These are phyloP conservation scores for Oceanodroma tethys DNA, from an alignment of 2,113 vertebrate species.

Conservation along the genomic window DNA sequence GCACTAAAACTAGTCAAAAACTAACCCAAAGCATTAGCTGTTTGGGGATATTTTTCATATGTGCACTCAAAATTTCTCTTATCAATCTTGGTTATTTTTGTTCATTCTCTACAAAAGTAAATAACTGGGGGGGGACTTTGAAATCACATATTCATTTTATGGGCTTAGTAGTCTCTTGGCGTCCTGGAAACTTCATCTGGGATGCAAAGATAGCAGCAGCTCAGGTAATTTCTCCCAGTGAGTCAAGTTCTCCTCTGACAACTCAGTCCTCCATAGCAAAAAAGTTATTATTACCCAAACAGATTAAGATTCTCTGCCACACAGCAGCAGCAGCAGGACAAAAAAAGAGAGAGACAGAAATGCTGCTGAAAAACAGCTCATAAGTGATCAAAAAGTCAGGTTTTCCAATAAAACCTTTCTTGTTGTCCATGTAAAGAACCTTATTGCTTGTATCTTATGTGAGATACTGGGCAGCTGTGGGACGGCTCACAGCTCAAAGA, in stretches of 20 bases:
- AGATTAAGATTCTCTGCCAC: background rate
- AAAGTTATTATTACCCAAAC: background rate
- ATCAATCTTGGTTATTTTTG: background rate
- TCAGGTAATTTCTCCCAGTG: background rate
- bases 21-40: background rate
- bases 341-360: background rate
- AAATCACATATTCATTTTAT: background rate
- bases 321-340: rapidly evolving
- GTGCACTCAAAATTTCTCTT: background rate
- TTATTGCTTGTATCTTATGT: background rate
- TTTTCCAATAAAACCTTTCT: background rate
- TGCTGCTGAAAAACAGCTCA: background rate
- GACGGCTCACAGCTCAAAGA: background rate
- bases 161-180: background rate
- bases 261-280: background rate
- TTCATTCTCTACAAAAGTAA: background rate
- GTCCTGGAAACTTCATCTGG: background rate
- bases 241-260: background rate
- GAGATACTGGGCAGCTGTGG: background rate
- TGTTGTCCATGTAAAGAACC: background rate
- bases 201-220: background rate
- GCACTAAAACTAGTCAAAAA: background rate
- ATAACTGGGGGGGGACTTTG: background rate
- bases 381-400: background rate
- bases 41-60: background rate